Conservation (phyloP, 2,113 vertebrate genomes). For the Percina caprodes region DNA sequence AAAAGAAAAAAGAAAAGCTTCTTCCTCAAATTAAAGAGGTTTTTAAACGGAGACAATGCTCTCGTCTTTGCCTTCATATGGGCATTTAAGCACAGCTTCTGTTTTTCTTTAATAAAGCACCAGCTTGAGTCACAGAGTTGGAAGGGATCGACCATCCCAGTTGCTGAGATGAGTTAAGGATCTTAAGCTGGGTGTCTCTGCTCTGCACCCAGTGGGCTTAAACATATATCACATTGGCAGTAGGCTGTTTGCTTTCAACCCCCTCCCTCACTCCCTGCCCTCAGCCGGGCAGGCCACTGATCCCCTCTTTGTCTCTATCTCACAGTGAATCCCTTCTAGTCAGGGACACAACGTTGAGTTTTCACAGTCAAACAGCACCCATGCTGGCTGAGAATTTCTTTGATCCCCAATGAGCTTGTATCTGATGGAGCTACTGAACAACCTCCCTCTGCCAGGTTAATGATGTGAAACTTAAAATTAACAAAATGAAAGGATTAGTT, state of each 20-base stretch:
- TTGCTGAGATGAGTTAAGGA: conserved; percentile 68
- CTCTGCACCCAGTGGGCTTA: conserved; percentile 68
- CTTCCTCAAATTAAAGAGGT: not conserved
- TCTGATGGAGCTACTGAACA: conserved; percentile 33
- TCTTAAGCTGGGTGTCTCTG: conserved; percentile 74
- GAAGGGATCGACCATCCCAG: conserved; percentile 38
- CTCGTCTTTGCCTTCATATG: conserved; percentile 31
- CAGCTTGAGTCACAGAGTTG: conserved; percentile 42
- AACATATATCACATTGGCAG: conserved; percentile 75
- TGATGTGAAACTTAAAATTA: not conserved
- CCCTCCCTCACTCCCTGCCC: not conserved
- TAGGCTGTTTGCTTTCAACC: conserved; percentile 68
- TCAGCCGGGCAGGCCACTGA: conserved; percentile 37
- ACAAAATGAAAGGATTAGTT: conserved; percentile 3
- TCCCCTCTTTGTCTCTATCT: conserved; percentile 58
- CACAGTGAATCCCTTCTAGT: conserved; percentile 49
- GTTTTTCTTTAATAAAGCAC: conserved; percentile 76
- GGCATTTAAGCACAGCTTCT: conserved; percentile 28
- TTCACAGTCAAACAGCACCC: conserved; percentile 68
- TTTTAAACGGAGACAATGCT: not conserved
- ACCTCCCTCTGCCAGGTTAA: conserved; percentile 2
- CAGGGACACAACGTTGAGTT: conserved; percentile 50
- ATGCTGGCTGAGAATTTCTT: conserved; percentile 74
- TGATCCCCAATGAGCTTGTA: conserved; percentile 63
- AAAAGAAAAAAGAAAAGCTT: not conserved